A percentile compares a stretch with the other conserved stretches of the same genome.
Evolutionary conservation across 1,140 invertebrate species (phyloP).

Genomic region (Brachionus rotundiformis): DNA sequence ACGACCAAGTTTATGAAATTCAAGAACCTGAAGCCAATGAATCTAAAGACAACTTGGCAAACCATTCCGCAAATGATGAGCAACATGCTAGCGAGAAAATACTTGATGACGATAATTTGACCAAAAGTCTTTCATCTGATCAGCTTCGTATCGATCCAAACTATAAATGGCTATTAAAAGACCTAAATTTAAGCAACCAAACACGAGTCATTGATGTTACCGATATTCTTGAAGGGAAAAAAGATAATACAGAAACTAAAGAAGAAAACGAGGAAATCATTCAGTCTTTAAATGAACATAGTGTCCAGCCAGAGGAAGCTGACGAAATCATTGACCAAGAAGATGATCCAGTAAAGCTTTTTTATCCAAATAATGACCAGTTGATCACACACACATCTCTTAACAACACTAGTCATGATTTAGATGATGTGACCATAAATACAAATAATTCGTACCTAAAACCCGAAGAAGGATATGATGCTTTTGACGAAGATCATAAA

Average conservation of each 20-base stretch:
- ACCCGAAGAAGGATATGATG: neutral
- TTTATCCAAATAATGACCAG: conserved; percentile 24
- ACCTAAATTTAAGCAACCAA: conserved; percentile 28
- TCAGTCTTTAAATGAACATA: neutral
- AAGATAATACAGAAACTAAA: neutral
- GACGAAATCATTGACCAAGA: neutral
- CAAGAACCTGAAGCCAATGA: neutral
- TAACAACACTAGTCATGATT: conserved; percentile 20
- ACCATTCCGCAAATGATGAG: neutral
- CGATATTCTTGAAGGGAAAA: conserved; percentile 9
- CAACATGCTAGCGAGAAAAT: neutral
- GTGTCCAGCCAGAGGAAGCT: neutral
- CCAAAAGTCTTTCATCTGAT: neutral
- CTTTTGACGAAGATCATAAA: conserved; percentile 19
- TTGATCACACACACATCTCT: neutral
- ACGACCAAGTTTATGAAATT: conserved; percentile 15
- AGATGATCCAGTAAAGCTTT: conserved; percentile 23
- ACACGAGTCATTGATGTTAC: conserved; percentile 44
- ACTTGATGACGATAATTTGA: neutral
- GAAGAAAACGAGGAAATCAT: neutral
- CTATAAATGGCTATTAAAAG: conserved; percentile 42
- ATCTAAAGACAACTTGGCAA: neutral
- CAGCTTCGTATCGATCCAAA: conserved; percentile 17
- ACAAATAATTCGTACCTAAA: neutral
- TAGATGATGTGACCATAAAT: conserved; percentile 24